Evolutionary conservation across 2,888 invertebrate species (phyloP).

Genomic region (Hyles lineata): DNA sequence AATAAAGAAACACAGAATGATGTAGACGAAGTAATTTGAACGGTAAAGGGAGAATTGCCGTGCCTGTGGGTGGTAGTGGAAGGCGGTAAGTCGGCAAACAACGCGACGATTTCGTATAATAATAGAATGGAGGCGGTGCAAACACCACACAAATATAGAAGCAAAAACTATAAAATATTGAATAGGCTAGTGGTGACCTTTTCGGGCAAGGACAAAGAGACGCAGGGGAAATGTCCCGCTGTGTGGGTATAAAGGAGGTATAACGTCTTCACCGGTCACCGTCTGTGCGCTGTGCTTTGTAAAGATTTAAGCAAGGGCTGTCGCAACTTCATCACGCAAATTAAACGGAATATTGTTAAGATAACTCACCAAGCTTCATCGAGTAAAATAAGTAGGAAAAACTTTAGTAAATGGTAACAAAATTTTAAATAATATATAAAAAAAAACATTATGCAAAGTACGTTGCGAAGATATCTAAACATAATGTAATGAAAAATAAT

Average conservation of each 20-base stretch:
- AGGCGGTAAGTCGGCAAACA: conserved; percentile 81
- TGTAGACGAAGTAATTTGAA: conserved; percentile 22
- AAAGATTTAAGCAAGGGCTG: conserved; percentile 61
- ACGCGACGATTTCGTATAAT: conserved; percentile 45
- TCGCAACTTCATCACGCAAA: conserved; percentile 27
- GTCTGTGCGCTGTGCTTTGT: conserved; percentile 52
- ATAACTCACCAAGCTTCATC: too few relatives aligned
- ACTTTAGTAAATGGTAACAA: too few relatives aligned
- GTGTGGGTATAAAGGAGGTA: conserved; percentile 59
- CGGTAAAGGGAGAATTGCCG: conserved; percentile 42
- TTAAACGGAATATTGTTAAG: too few relatives aligned
- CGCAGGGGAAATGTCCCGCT: conserved; percentile 73
- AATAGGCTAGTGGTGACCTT: conserved; percentile 71
- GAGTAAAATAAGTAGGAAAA: too few relatives aligned
- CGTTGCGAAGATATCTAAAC: too few relatives aligned
- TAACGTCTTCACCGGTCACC: conserved; percentile 76
- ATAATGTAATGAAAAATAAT: too few relatives aligned
- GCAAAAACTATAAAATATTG: conserved; percentile 58
- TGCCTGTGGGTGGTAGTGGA: conserved; percentile 73
- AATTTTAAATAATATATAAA: too few relatives aligned
- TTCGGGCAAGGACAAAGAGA: conserved; percentile 59
- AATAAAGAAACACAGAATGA: conserved; percentile 35
- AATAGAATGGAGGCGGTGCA: conserved; percentile 66
- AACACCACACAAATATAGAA: conserved; percentile 63
- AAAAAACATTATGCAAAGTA: too few relatives aligned